These are phyloP conservation scores for Balaenoptera acutorostrata DNA, from an alignment of 2,113 vertebrate species.

Conservation along the genomic window DNA sequence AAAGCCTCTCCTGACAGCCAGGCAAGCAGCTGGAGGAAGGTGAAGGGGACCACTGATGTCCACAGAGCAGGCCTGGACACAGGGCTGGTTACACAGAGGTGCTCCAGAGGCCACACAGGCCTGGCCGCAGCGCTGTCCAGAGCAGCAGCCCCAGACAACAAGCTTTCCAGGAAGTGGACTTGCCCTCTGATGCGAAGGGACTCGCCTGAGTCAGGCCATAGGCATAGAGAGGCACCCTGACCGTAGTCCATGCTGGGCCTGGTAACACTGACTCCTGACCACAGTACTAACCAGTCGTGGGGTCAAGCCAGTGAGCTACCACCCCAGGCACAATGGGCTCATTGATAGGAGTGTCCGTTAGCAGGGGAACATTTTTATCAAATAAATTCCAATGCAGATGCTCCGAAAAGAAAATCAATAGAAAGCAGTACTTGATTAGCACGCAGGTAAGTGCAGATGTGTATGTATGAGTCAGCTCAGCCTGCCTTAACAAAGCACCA, in stretches of 20 bases:
- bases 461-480: background rate
- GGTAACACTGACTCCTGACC: background rate
- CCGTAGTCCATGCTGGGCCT: too few species aligned
- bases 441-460: rapidly evolving
- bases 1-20: background rate
- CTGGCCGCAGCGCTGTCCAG: rapidly evolving
- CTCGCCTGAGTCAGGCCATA: rapidly evolving
- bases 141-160: background rate
- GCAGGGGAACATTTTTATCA: background rate
- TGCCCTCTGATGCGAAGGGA: background rate
- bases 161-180: background rate
- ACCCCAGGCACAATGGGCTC: background rate
- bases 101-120: rapidly evolving
- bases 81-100: background rate
- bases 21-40: background rate
- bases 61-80: background rate
- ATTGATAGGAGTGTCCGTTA: background rate
- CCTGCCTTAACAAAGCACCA: background rate
- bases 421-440: background rate
- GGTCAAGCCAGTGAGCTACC: background rate
- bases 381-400: background rate
- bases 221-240: background rate
- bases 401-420: background rate
- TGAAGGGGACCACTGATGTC: background rate
- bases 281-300: background rate